Conservation (phyloP, 2,888 invertebrate genomes). For the Drosophila barbarae region DNA sequence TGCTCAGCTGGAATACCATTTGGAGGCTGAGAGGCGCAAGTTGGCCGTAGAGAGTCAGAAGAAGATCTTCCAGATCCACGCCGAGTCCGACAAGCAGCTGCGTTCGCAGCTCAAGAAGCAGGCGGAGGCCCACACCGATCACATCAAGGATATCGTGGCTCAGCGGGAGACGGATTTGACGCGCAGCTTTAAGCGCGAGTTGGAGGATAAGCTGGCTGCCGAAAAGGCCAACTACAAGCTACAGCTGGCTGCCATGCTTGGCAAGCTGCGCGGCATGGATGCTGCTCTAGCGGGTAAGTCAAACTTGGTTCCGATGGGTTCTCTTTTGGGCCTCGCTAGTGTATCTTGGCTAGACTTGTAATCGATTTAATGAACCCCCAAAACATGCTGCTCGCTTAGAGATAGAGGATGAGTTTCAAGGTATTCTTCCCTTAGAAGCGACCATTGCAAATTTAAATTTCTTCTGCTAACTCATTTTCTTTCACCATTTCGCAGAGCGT, state of each 20-base stretch:
- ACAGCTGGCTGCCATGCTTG: constrained; percentile 87
- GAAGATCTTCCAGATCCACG: constrained; percentile 83
- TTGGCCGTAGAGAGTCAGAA: constrained; percentile 86
- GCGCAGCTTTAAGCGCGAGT: constrained; percentile 81
- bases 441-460: background rate
- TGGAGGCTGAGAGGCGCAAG: constrained; percentile 85
- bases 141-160: constrained; percentile 86
- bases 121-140: constrained; percentile 91
- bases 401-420: constrained; percentile 79
- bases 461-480: background rate
- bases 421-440: constrained; percentile 56
- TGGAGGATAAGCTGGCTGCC: constrained; percentile 85
- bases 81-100: constrained; percentile 86
- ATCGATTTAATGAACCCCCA: background rate
- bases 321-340: background rate
- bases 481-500: constrained; percentile 81
- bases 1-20: constrained; percentile 84
- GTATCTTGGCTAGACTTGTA: constrained; percentile 24
- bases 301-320: background rate
- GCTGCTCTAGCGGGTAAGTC: constrained; percentile 85
- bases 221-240: constrained; percentile 85
- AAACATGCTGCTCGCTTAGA: constrained; percentile 73
- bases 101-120: constrained; percentile 90
- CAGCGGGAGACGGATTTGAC: constrained; percentile 81
- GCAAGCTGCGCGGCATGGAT: constrained; percentile 88